Conservation (phyloP, 2,888 invertebrate species). For the Heliconius ismenius region DNA sequence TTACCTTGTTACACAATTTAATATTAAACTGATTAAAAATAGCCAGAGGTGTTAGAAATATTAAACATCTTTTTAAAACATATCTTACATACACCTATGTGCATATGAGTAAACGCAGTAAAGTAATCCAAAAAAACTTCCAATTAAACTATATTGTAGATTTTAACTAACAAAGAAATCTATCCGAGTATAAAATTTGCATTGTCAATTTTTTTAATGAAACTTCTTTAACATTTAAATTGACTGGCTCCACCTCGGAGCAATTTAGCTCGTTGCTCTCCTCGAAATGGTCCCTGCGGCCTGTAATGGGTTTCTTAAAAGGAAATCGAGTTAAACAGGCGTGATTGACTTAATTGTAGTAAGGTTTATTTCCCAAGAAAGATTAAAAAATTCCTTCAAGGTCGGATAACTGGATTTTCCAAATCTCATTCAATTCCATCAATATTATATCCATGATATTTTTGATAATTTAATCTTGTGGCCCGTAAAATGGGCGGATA, state of each 20-base stretch:
- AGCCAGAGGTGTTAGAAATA: no score
- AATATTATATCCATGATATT: conserved; percentile 11
- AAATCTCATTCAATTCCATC: conserved; percentile 19
- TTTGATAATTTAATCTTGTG: conserved; percentile 44
- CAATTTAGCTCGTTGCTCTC: conserved; percentile 63
- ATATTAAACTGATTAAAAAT: no score
- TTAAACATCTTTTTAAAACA: no score
- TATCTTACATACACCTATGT: background rate
- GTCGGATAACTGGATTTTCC: conserved; percentile 34
- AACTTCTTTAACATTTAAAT: conserved; percentile 76
- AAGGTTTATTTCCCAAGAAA: conserved; percentile 55
- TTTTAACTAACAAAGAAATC: conserved; percentile 19
- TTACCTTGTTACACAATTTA: no score
- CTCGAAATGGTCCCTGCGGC: conserved; percentile 69
- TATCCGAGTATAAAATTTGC: conserved; percentile 54
- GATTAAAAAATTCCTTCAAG: conserved; percentile 37
- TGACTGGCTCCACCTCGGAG: conserved; percentile 71
- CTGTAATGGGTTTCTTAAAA: conserved; percentile 75
- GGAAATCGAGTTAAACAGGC: conserved; percentile 75
- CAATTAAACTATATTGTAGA: conserved; percentile 17
- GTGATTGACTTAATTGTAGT: conserved; percentile 75
- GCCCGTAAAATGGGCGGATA: conserved; percentile 55
- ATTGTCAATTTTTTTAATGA: conserved; percentile 66
- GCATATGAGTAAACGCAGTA: background rate
- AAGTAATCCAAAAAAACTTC: background rate